Evolutionary conservation across 2,888 invertebrate species (phyloP).

Genomic region (Selenia dentaria): DNA sequence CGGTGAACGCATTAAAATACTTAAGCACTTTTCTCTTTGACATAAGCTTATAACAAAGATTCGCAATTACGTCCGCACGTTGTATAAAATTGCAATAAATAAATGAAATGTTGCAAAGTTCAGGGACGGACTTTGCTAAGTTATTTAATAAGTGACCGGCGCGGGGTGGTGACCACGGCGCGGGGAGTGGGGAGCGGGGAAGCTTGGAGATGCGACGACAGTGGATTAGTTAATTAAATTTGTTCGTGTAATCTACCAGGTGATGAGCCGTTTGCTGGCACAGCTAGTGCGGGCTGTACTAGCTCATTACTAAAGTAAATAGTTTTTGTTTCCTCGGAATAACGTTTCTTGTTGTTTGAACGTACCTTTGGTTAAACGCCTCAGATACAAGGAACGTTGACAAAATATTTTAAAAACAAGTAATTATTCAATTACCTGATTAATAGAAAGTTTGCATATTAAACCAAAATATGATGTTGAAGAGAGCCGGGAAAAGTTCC

Average conservation of each 20-base stretch:
- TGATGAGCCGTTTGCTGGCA: slow-evolving; percentile 15
- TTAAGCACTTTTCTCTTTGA: slow-evolving; percentile 12
- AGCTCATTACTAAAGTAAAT: slow-evolving; percentile 15
- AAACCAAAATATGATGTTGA: no score
- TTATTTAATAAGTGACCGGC: slow-evolving; percentile 61
- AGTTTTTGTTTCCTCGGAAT: slow-evolving; percentile 2
- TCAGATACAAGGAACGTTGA: no score
- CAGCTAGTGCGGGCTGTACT: slow-evolving; percentile 14
- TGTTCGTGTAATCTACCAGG: slow-evolving; percentile 18
- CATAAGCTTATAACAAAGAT: slow-evolving; percentile 27
- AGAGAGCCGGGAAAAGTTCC: no score
- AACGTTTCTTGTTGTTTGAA: background rate
- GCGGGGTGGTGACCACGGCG: slow-evolving; percentile 30
- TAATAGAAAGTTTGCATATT: no score
- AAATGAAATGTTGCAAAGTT: slow-evolving; percentile 54
- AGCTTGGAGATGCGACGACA: background rate
- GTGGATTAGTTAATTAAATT: slow-evolving; percentile 25
- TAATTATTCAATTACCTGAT: no score
- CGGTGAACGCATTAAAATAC: slow-evolving; percentile 10
- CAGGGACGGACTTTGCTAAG: slow-evolving; percentile 44
- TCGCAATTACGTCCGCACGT: slow-evolving; percentile 42
- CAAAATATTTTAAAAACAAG: no score
- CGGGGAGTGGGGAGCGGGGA: background rate
- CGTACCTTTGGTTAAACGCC: background rate
- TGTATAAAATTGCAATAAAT: slow-evolving; percentile 67